Conservation (phyloP, 1,140 invertebrate species). For the Pseudomyrmex dendroicus region DNA sequence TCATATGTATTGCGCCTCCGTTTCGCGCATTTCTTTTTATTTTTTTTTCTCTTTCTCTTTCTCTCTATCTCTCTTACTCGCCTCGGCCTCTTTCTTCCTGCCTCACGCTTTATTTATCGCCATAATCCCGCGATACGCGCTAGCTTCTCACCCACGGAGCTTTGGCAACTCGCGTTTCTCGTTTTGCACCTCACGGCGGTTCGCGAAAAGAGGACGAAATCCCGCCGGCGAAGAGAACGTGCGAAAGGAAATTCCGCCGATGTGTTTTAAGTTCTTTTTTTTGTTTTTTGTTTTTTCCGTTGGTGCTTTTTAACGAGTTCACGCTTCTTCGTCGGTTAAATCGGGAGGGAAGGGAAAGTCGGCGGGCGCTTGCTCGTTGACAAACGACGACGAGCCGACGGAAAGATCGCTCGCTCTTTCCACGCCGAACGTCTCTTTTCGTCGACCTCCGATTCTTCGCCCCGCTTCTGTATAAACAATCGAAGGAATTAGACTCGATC, state of each 20-base stretch:
- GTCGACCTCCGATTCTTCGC: slow-evolving; percentile 20
- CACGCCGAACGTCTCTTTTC: slow-evolving; percentile 47
- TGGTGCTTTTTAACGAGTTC: slow-evolving; percentile 60
- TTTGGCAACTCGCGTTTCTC: slow-evolving; percentile 29
- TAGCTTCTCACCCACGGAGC: slow-evolving; percentile 35
- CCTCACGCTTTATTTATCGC: slow-evolving; percentile 67
- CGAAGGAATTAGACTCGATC: slow-evolving; percentile 39
- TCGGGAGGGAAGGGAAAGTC: slow-evolving; percentile 20
- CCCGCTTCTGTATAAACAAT: slow-evolving; percentile 56
- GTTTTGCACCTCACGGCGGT: slow-evolving; percentile 25
- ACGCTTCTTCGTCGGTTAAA: slow-evolving; percentile 60
- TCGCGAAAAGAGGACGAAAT: slow-evolving; percentile 30
- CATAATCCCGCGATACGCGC: slow-evolving; percentile 66
- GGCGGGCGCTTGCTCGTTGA: slow-evolving; percentile 43
- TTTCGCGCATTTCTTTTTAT: background rate
- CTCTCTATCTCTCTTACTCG: slow-evolving; percentile 24
- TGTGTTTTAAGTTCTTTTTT: slow-evolving; percentile 12
- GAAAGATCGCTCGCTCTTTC: slow-evolving; percentile 36
- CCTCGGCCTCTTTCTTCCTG: slow-evolving; percentile 21
- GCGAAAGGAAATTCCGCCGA: slow-evolving; percentile 4
- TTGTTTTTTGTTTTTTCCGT: slow-evolving; percentile 30
- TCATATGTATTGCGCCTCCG: background rate
- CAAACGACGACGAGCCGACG: slow-evolving; percentile 43
- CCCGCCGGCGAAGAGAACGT: slow-evolving; percentile 14
- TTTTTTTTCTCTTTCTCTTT: too few relatives aligned